Conservation (phyloP, 2,113 vertebrate species). For the Furnarius figulus region DNA sequence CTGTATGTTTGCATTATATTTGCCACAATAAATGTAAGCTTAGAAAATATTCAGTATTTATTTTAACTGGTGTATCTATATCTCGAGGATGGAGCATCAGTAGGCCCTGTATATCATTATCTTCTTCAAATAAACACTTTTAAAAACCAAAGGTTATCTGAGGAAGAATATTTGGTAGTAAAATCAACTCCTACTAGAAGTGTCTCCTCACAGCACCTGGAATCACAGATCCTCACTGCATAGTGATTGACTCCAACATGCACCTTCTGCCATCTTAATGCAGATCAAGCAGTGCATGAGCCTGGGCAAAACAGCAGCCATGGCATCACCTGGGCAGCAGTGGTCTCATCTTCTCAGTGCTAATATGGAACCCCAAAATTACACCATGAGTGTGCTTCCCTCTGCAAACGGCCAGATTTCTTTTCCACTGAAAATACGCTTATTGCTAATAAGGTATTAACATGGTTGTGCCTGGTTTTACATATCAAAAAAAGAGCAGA, state of each 20-base stretch:
- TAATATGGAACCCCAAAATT: not conserved
- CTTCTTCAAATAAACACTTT: not conserved
- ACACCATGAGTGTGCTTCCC: not conserved
- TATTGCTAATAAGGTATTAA: not conserved
- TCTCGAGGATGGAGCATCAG: not conserved
- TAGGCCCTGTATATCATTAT: accelerated
- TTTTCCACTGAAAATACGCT: not conserved
- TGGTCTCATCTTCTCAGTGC: not conserved
- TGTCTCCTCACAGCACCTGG: not conserved
- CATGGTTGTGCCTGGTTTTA: not conserved
- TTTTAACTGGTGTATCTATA: not conserved
- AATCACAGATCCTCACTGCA: not conserved
- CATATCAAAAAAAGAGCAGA: not conserved
- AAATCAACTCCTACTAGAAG: not conserved
- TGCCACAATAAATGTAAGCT: not conserved
- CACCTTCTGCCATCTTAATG: not conserved
- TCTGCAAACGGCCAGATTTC: not conserved
- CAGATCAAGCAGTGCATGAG: not conserved
- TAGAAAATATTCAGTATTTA: not conserved
- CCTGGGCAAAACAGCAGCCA: accelerated
- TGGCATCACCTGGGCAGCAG: not conserved
- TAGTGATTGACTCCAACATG: not conserved
- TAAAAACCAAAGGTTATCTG: not conserved
- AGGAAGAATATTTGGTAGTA: not conserved
- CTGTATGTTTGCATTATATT: not conserved